Percentiles rank a stretch among this genome's conserved stretches.
phyloP scores from a whole-genome alignment of 2,888 invertebrate species.

The Heteromyza rotundicornis region DNA sequence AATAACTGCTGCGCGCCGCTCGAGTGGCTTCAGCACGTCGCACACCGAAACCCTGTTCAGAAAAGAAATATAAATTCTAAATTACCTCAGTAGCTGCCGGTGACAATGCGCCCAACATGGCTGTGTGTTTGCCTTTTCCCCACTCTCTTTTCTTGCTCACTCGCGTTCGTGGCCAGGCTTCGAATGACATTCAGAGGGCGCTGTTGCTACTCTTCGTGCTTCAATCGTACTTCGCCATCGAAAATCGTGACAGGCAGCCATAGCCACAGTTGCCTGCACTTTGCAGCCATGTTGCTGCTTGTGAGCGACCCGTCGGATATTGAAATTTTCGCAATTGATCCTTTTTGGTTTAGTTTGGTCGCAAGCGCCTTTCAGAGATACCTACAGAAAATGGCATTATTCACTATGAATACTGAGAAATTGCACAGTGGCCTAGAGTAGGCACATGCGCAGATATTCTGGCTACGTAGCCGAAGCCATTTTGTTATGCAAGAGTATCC shows the following conservation, averaged over 20 bases:
- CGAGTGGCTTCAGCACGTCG: not conserved
- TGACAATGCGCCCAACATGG: not conserved
- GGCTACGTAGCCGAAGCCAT: not conserved
- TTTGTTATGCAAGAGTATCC: too few species aligned
- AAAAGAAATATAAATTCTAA: not conserved
- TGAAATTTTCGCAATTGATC: too few species aligned
- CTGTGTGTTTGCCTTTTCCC: too few species aligned
- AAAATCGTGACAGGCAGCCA: too few species aligned
- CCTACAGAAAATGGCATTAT: not conserved
- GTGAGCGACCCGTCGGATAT: not conserved
- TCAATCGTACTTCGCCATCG: too few species aligned
- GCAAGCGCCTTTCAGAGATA: too few species aligned
- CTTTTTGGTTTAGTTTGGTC: too few species aligned
- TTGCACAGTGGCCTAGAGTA: not conserved
- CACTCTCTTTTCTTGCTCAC: not conserved
- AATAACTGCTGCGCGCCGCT: constrained; percentile 16
- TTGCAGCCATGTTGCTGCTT: constrained; percentile 4
- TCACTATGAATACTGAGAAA: not conserved
- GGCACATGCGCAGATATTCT: not conserved
- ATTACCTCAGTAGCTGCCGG: not conserved
- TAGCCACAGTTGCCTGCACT: too few species aligned
- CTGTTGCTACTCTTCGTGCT: too few species aligned
- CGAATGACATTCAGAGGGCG: constrained; percentile 5
- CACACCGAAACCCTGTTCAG: not conserved
- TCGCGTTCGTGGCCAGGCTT: not conserved